Evolutionary conservation across 2,888 invertebrate genomes (phyloP).

Genomic region (Brenthis daphne): DNA sequence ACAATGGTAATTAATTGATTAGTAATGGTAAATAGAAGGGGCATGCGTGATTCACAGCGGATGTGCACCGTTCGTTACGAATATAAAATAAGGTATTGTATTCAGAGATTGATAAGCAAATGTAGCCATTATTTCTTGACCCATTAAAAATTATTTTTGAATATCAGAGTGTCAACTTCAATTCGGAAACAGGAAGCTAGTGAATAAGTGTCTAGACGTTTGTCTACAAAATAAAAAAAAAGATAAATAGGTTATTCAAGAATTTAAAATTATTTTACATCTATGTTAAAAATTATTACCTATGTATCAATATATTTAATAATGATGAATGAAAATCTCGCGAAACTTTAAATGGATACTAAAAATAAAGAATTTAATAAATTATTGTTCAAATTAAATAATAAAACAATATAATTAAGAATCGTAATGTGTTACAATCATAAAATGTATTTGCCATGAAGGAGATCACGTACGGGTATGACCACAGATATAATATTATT

Average conservation of each 20-base stretch:
- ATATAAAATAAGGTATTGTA: constrained; percentile 26
- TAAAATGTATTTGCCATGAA: too few relatives aligned
- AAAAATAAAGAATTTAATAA: too few relatives aligned
- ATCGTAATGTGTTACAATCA: too few relatives aligned
- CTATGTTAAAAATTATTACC: too few relatives aligned
- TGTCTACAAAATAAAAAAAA: neutral
- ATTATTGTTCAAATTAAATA: too few relatives aligned
- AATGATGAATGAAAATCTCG: too few relatives aligned
- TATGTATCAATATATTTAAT: too few relatives aligned
- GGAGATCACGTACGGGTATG: too few relatives aligned
- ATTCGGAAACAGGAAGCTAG: constrained; percentile 37
- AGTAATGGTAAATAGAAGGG: constrained; percentile 24
- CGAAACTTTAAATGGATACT: too few relatives aligned
- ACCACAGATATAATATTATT: too few relatives aligned
- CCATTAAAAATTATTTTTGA: neutral
- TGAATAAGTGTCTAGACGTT: constrained; percentile 35
- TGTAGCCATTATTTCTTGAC: neutral
- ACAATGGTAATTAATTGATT: constrained; percentile 23
- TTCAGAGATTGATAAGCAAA: neutral
- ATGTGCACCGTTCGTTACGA: constrained; percentile 25
- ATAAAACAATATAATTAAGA: too few relatives aligned
- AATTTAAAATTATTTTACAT: too few relatives aligned
- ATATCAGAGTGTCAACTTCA: constrained; percentile 4
- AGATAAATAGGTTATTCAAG: neutral
- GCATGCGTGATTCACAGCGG: constrained; percentile 31